These are phyloP conservation scores for Jordanella pulchra DNA, from an alignment of 2,797 vertebrate genomes.

Conservation along the genomic window DNA sequence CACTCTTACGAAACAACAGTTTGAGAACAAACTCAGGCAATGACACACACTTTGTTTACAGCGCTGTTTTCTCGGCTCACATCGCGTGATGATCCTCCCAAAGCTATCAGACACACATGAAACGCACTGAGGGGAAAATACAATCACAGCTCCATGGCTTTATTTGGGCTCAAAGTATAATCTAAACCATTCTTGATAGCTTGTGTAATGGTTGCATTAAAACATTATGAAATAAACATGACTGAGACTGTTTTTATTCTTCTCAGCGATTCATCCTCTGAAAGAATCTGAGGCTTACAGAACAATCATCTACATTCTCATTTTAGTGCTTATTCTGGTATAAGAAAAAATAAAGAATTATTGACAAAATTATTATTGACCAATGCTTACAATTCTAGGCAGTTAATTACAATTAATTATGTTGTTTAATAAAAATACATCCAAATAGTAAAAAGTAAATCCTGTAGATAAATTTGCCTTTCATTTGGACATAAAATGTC, in stretches of 20 bases:
- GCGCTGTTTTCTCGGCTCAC: not conserved
- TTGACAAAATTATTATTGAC: no score
- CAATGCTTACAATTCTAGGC: no score
- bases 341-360: no score
- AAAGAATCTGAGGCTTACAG: conserved; percentile 30
- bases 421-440: no score
- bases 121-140: not conserved
- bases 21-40: not conserved
- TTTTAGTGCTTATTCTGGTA: conserved; percentile 17
- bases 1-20: not conserved
- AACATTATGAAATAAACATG: conserved; percentile 8
- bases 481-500: no score
- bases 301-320: conserved; percentile 47
- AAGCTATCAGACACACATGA: conserved; percentile 5
- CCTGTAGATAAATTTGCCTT: no score
- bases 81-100: conserved; percentile 9
- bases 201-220: conserved; percentile 10
- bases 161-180: conserved; percentile 8
- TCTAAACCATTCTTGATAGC: conserved; percentile 10
- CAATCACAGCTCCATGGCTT: not conserved
- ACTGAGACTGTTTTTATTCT: conserved; percentile 11
- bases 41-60: conserved; percentile 1
- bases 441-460: no score
- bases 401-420: no score
- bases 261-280: conserved; percentile 10